Percentiles rank a stretch among this genome's conserved stretches.
phyloP scores from a whole-genome alignment of 2,113 vertebrate genomes.

The Montifringilla adamsi region DNA sequence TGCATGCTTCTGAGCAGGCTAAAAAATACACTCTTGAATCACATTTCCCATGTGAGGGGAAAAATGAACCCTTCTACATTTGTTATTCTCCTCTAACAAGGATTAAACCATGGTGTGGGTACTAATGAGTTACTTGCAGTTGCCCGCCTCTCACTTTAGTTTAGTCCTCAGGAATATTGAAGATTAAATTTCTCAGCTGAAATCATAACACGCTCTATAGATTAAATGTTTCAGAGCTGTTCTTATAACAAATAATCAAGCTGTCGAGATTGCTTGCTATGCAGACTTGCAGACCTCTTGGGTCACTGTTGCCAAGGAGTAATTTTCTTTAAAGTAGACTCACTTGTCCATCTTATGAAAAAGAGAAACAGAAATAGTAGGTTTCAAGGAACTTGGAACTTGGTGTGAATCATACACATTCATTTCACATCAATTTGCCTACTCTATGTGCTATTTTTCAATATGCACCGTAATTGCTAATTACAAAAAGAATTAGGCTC shows the following conservation, averaged over 20 bases:
- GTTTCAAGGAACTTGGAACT: conserved; percentile 28
- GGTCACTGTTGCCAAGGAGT: conserved; percentile 31
- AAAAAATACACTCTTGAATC: conserved; percentile 17
- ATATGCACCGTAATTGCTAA: background rate
- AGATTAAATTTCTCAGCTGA: conserved; percentile 37
- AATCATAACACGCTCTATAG: background rate
- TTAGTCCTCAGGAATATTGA: conserved; percentile 19
- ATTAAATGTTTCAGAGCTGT: conserved; percentile 33
- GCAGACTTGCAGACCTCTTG: conserved; percentile 9
- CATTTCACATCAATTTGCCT: background rate
- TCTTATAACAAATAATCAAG: conserved; percentile 53
- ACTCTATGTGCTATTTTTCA: background rate
- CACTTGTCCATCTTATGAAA: background rate
- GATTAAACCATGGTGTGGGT: conserved; percentile 10
- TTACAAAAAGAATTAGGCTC: conserved; percentile 33
- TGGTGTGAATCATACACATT: background rate
- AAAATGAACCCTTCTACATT: conserved; percentile 40
- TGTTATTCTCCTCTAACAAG: conserved; percentile 49
- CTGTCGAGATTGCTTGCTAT: conserved; percentile 9
- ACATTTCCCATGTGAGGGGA: background rate
- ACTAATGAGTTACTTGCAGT: conserved; percentile 40
- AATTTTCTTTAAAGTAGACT: conserved; percentile 26
- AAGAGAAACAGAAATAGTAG: conserved; percentile 30
- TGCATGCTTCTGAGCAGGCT: conserved; percentile 32
- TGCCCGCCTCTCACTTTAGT: conserved; percentile 35